Evolutionary conservation across 2,113 vertebrate genomes (phyloP).

Genomic region (Prochilodus magdalenae): DNA sequence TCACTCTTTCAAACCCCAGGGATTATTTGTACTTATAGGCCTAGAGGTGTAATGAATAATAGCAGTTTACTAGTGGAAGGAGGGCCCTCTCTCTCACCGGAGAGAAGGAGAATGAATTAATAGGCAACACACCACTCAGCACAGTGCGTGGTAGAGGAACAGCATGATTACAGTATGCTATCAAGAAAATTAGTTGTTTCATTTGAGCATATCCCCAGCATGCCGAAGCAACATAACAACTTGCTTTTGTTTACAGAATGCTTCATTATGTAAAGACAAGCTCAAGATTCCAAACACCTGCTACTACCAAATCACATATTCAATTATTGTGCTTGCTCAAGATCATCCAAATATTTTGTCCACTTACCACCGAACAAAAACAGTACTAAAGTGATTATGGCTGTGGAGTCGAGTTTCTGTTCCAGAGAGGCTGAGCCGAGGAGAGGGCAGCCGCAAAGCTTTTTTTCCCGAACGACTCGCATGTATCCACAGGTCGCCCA

Average conservation of each 20-base stretch:
- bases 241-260: conserved; percentile 88
- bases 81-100: conserved; percentile 61
- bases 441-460: conserved; percentile 65
- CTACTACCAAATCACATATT: conserved; percentile 76
- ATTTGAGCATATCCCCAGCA: conserved; percentile 77
- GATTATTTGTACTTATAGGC: conserved; percentile 63
- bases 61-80: conserved; percentile 66
- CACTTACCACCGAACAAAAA: conserved; percentile 85
- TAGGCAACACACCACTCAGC: conserved; percentile 71
- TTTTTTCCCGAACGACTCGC: conserved; percentile 74
- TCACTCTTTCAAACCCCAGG: conserved; percentile 68
- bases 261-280: conserved; percentile 80
- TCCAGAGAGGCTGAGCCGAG: conserved; percentile 52
- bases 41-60: conserved; percentile 67
- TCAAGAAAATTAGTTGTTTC: conserved; percentile 86
- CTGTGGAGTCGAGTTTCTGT: conserved; percentile 78
- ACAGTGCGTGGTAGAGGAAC: conserved; percentile 76
- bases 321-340: conserved; percentile 84
- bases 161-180: conserved; percentile 82
- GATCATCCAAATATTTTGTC: conserved; percentile 91
- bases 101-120: conserved; percentile 72
- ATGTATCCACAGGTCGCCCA: conserved; percentile 76
- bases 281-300: conserved; percentile 82
- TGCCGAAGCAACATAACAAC: conserved; percentile 81
- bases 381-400: conserved; percentile 84